Base-by-base conservation (phyloP, 2,888 invertebrate genomes). In the Shargacucullia verbasci region DNA sequence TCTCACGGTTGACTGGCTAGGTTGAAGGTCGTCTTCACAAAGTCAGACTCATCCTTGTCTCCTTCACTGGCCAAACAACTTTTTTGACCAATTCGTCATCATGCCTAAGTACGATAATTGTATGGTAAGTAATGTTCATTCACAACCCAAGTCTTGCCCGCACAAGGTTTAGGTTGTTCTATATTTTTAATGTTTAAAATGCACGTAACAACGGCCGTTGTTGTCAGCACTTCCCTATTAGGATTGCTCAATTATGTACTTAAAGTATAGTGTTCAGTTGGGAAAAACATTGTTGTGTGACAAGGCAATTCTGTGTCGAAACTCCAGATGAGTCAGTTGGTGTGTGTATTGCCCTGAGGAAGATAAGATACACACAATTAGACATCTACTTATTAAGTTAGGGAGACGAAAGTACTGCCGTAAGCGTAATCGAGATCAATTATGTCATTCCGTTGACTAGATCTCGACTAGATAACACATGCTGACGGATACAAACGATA, bases 1-100 rank as follows among this genome's bases (percentile, higher is more conserved):
- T 82, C 73, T 81, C 76, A 86, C 82, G 90, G 80, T 87, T 81
- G 78, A 84, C 73, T 87, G 87, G 72, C 59, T 70, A 43, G 52
- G 49, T 59, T 73, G 76, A 82, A 89, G 89, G 88, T 79, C 83
- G 70, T 64, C 70, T 64, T 45, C 50, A 50, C 83, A 85, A 89
- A 88, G 89, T 75, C 80, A 55, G 56, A 68, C 56, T 69, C 53
- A 76, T 73, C 73, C 69, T 73, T 70, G 56, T 48, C 38, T 52
- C 59, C 44, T 55, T 55, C 48, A 43, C 53, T 49, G 27, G 57
- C 13, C 40, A 67, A 41, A 40, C 37, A 41, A 29, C 48, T 67
- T 70, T 47, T 71, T 71, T 41, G 25, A 45, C 15, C 59, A 9
- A 34, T 40, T 64, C 20, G 65, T 57, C 59, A 65, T 53, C 41